Evolutionary conservation across 1,140 invertebrate genomes (phyloP).

Genomic region (Drosophila suzukii): DNA sequence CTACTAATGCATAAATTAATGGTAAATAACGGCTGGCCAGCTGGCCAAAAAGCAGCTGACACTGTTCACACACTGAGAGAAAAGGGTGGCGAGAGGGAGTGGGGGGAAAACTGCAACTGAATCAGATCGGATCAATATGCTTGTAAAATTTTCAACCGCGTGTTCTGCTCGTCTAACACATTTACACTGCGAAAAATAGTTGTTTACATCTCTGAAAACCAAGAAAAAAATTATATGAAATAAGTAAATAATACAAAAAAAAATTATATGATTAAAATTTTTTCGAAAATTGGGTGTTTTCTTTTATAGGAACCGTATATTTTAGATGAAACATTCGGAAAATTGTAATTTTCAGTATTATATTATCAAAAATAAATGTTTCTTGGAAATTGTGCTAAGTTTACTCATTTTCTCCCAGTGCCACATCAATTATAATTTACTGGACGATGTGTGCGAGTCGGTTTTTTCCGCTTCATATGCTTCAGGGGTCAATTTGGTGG

Average conservation of each 20-base stretch:
- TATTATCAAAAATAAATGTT: too few species aligned
- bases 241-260: not conserved
- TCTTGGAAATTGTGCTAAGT: too few species aligned
- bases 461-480: slow-evolving; percentile 47
- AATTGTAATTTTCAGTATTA: too few species aligned
- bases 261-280: not conserved
- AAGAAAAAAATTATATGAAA: not conserved
- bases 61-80: slow-evolving; percentile 26
- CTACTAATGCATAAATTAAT: slow-evolving; percentile 78
- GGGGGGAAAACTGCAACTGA: slow-evolving; percentile 17
- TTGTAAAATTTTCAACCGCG: slow-evolving; percentile 32
- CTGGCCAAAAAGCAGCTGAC: slow-evolving; percentile 27
- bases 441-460: slow-evolving; percentile 17
- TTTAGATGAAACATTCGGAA: too few species aligned
- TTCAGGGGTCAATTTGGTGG: slow-evolving; percentile 28
- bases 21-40: slow-evolving; percentile 63
- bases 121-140: slow-evolving; percentile 64
- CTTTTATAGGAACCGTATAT: too few species aligned
- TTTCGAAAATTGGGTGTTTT: too few species aligned
- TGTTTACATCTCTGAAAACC: not conserved
- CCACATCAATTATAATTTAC: slow-evolving; percentile 46
- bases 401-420: not conserved
- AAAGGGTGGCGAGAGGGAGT: not conserved
- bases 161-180: slow-evolving; percentile 1
- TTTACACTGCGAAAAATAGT: not conserved